Base-by-base conservation (phyloP, 2,797 vertebrate genomes). In the Alcedo quadribrachys region DNA sequence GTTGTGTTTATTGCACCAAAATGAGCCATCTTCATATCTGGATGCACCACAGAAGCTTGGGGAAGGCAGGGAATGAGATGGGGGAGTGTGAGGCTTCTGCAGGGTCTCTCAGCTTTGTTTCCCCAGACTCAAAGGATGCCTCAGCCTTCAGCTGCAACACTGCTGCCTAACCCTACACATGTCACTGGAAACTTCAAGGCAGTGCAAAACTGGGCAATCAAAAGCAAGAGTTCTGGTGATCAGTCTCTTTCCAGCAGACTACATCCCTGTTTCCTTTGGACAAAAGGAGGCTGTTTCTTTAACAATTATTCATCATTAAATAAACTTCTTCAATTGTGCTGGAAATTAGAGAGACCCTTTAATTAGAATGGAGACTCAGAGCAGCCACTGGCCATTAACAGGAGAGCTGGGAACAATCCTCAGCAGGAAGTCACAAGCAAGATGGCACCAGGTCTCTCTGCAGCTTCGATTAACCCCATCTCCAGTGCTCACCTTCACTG, bases 41-140 rank as follows among this genome's bases (percentile, higher is more conserved):
- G 37, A 42, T 30, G 45, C 12, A 75, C 28, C 76, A 55, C 25
- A 74, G 42, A 55, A 70, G 48, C 37, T 5, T 30, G 11, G 18
- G 33, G 42, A 80, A 67, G 30, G 48, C 43, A 74, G 32, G 24
- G 25, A 25, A 16, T 33, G 33, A 28, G 27, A 65, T 43, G 20
- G 13, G 3, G 5, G 16, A 3, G 0, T 21, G n/a, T 24, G 53
- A 78, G 32, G 46, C 30, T 85, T 78, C 82, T 82, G 79, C 70
- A 77, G 78, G 66, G 73, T 62, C 69, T 83, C 83, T 35, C 66
- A 70, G n/a, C 62, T 93, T 92, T 95, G 35, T 65, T 62, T 40
- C 28, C 43, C 5, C n/a, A 60, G 13, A 32, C 16, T 73, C 53
- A 68, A 80, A 85, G 76, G 69, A 82, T 63, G 27, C 13, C 48